Evolutionary conservation across 2,888 invertebrate species (phyloP).

Genomic region (Pachycephus smyrnensis): DNA sequence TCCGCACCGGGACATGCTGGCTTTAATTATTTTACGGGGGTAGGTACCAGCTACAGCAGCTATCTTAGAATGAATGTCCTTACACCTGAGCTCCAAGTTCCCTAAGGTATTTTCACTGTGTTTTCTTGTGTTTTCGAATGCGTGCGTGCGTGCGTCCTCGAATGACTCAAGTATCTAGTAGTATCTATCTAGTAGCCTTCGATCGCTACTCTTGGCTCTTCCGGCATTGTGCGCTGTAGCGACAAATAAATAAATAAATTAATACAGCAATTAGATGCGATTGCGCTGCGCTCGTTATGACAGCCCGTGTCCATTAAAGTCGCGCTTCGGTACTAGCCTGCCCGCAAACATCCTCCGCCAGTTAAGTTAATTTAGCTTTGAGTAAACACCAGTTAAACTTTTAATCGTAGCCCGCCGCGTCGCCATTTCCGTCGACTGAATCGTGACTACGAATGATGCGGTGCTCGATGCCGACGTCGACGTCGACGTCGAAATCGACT

Average conservation of each 20-base stretch:
- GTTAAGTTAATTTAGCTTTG: conserved; percentile 33
- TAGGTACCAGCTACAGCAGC: neutral
- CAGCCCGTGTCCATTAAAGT: conserved; percentile 20
- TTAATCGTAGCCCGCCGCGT: conserved; percentile 26
- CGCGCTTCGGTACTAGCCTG: conserved; percentile 16
- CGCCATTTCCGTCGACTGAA: conserved; percentile 21
- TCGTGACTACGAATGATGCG: too few relatives aligned
- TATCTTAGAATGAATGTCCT: too few relatives aligned
- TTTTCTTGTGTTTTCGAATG: too few relatives aligned
- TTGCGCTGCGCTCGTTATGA: neutral
- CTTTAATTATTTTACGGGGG: conserved; percentile 6
- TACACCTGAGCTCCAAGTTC: too few relatives aligned
- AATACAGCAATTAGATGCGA: conserved; percentile 2
- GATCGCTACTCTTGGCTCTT: neutral
- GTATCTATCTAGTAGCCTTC: neutral
- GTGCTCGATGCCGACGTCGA: too few relatives aligned
- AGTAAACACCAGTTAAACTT: conserved; percentile 35
- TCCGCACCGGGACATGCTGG: neutral
- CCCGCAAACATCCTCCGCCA: conserved; percentile 28
- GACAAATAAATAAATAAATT: neutral
- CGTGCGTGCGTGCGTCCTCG: too few relatives aligned
- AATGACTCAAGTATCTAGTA: too few relatives aligned
- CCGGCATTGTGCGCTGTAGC: too few relatives aligned
- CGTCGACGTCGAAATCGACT: neutral
- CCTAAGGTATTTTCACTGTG: too few relatives aligned